Evolutionary conservation across 37 sponge, comb jelly and placozoan species (phyloP).

Genomic region (Bolinopsis microptera): DNA sequence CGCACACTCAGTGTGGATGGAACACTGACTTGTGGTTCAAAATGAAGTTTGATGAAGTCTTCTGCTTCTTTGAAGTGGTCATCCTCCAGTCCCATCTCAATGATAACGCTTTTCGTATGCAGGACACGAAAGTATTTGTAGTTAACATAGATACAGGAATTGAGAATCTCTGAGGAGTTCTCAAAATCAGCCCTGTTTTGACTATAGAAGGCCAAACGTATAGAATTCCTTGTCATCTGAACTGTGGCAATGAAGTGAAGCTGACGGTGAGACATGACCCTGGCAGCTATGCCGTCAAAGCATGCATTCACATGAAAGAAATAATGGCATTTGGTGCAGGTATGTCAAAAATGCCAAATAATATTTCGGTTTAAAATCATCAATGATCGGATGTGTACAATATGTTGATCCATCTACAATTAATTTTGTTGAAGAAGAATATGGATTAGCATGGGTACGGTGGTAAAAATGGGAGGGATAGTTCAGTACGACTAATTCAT

Average conservation of each 20-base stretch:
- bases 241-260: not conserved
- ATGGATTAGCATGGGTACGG: too few species aligned
- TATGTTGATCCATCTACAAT: too few species aligned
- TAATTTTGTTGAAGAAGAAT: too few species aligned
- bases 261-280: not conserved
- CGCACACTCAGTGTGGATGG: not conserved
- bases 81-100: not conserved
- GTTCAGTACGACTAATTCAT: too few species aligned
- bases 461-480: too few species aligned
- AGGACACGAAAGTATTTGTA: not conserved
- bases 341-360: not conserved
- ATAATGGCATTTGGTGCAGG: not conserved
- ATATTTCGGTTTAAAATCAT: not conserved
- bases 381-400: too few species aligned
- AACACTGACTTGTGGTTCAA: not conserved
- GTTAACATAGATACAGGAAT: not conserved
- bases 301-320: not conserved
- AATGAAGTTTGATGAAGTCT: not conserved
- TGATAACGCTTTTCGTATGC: not conserved
- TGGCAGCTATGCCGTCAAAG: not conserved
- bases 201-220: not conserved
- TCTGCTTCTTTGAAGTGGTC: not conserved
- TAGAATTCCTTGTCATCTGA: not conserved
- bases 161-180: not conserved
- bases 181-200: not conserved